A percentile compares a stretch with the other conserved stretches of the same genome.
phyloP scores from a whole-genome alignment of 2,888 invertebrate genomes.

The Priocnemis perturbator region DNA sequence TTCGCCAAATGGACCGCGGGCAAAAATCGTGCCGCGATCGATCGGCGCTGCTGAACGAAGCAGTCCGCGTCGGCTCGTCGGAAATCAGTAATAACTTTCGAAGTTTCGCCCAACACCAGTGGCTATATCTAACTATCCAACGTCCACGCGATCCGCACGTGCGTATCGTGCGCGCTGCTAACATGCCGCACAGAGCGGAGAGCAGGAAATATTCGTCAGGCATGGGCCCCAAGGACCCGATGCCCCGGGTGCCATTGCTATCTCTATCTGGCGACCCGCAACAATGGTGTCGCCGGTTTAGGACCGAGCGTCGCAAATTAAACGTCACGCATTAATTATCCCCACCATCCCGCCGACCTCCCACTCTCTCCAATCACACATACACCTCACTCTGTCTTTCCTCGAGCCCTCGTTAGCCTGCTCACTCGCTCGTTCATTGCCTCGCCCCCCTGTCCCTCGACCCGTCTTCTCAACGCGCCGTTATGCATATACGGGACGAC shows the following conservation, averaged over 20 bases:
- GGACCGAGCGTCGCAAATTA: constrained; percentile 29
- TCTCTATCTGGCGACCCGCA: constrained; percentile 28
- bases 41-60: no score
- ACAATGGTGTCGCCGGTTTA: constrained; percentile 43
- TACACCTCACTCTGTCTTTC: no score
- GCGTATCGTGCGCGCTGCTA: background rate
- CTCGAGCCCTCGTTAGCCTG: background rate
- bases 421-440: no score
- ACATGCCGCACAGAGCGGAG: background rate
- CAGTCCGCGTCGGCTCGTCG: no score
- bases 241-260: background rate
- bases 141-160: background rate
- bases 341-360: background rate
- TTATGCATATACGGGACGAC: constrained; percentile 3
- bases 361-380: no score
- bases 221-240: background rate
- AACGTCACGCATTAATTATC: constrained; percentile 45
- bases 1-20: no score
- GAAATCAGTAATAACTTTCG: no score
- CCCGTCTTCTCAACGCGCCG: no score
- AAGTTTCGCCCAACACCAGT: background rate
- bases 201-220: background rate
- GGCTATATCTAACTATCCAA: background rate
- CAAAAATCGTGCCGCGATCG: no score
- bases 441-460: no score